These are phyloP conservation scores for Ctenopoma multispine DNA, from an alignment of 2,797 vertebrate species.

Conservation along the genomic window DNA sequence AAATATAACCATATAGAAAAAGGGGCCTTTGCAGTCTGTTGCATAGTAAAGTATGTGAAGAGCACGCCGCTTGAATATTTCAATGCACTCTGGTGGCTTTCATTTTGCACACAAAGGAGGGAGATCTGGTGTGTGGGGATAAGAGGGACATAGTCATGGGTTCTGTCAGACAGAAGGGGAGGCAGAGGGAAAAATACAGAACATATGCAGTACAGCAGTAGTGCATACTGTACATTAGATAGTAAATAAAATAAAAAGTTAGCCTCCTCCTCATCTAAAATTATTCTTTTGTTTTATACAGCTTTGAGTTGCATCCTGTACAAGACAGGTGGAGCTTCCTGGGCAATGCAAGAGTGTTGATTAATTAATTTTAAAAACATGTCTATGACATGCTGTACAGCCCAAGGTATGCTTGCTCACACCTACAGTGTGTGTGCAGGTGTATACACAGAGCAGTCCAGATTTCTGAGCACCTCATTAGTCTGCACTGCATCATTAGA, in stretches of 20 bases:
- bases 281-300: slow-evolving; percentile 18
- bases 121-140: slow-evolving; percentile 17
- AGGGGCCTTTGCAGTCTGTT: slow-evolving; percentile 48
- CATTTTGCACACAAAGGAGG: slow-evolving; percentile 26
- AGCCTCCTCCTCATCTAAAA: slow-evolving; percentile 17
- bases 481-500: slow-evolving; percentile 56
- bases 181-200: slow-evolving; percentile 7
- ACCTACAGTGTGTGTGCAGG: slow-evolving; percentile 26
- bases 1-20: slow-evolving; percentile 50
- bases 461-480: slow-evolving; percentile 55
- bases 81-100: slow-evolving; percentile 46
- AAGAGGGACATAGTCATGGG: slow-evolving; percentile 2
- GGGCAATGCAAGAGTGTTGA: no score
- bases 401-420: not conserved
- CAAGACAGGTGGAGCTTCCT: not conserved
- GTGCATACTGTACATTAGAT: slow-evolving; percentile 8
- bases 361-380: no score
- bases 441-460: slow-evolving; percentile 17
- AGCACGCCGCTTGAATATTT: slow-evolving; percentile 52
- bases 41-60: slow-evolving; percentile 51
- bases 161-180: slow-evolving; percentile 13
- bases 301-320: slow-evolving; percentile 15
- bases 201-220: slow-evolving; percentile 6
- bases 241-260: not conserved
- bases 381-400: not conserved